Evolutionary conservation across 2,113 vertebrate species (phyloP).

Genomic region (Cepphus grylle): DNA sequence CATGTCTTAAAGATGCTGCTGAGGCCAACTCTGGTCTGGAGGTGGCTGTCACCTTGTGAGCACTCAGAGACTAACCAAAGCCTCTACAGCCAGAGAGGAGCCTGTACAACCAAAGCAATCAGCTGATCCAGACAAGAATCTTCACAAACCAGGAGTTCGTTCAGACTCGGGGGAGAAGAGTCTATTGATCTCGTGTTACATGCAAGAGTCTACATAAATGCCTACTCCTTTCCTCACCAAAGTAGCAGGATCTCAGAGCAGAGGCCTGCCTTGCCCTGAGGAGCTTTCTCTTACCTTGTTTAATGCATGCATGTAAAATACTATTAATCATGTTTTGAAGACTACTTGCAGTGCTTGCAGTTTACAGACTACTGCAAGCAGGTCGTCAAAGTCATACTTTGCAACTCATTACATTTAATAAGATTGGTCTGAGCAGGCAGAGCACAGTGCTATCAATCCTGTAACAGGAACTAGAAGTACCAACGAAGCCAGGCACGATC

Average conservation of each 20-base stretch:
- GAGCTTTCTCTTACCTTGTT: background rate
- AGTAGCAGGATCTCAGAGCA: background rate
- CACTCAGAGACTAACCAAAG: rapidly evolving
- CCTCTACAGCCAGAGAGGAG: background rate
- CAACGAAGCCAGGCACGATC: rapidly evolving
- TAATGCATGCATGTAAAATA: background rate
- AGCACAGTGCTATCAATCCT: background rate
- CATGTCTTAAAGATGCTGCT: background rate
- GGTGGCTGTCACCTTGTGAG: background rate
- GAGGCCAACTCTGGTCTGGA: background rate
- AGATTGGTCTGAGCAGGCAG: background rate
- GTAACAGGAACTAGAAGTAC: rapidly evolving
- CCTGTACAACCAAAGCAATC: background rate
- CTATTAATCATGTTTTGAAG: background rate
- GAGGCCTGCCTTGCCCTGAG: background rate
- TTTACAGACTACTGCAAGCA: background rate
- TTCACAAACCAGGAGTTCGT: background rate
- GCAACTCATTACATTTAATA: background rate
- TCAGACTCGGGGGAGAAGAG: no score
- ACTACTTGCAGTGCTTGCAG: background rate
- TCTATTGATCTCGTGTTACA: background rate
- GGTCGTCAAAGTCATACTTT: background rate
- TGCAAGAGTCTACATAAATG: rapidly evolving
- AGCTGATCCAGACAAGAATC: background rate
- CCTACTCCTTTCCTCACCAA: rapidly evolving